Evolutionary conservation across 2,888 invertebrate genomes (phyloP).

Genomic region (Argyra leucocephala): DNA sequence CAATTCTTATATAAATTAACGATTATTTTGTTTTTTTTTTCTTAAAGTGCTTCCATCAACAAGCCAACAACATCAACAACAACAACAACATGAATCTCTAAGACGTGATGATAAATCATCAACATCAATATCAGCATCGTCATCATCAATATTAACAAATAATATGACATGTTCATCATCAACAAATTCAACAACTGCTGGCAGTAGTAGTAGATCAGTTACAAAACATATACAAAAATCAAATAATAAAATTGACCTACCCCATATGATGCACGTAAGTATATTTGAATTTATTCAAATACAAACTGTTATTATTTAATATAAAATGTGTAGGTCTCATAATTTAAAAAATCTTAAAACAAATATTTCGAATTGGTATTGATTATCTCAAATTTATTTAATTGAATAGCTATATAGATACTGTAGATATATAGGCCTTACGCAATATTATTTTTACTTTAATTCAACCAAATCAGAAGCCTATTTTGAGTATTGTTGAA

Average conservation of each 20-base stretch:
- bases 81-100: slow-evolving; percentile 22
- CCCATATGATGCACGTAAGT: background rate
- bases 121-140: slow-evolving; percentile 20
- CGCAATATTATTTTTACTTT: too few relatives aligned
- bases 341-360: too few relatives aligned
- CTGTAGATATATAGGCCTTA: too few relatives aligned
- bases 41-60: slow-evolving; percentile 42
- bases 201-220: slow-evolving; percentile 31
- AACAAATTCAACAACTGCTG: slow-evolving; percentile 27
- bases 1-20: background rate
- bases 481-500: too few relatives aligned
- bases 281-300: background rate
- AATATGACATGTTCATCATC: background rate
- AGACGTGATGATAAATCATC: slow-evolving; percentile 11
- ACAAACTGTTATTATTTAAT: too few relatives aligned
- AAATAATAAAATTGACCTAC: background rate
- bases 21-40: slow-evolving; percentile 19
- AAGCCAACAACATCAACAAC: slow-evolving; percentile 26
- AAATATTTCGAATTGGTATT: too few relatives aligned
- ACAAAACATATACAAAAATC: background rate
- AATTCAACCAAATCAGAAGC: too few relatives aligned
- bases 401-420: too few relatives aligned
- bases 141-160: background rate
- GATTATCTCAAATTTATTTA: too few relatives aligned
- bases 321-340: too few relatives aligned